Evolutionary conservation across 2,888 invertebrate genomes (phyloP), one percentile per base, ranked within the genome.

Genomic region (Ditula angustiorana): DNA sequence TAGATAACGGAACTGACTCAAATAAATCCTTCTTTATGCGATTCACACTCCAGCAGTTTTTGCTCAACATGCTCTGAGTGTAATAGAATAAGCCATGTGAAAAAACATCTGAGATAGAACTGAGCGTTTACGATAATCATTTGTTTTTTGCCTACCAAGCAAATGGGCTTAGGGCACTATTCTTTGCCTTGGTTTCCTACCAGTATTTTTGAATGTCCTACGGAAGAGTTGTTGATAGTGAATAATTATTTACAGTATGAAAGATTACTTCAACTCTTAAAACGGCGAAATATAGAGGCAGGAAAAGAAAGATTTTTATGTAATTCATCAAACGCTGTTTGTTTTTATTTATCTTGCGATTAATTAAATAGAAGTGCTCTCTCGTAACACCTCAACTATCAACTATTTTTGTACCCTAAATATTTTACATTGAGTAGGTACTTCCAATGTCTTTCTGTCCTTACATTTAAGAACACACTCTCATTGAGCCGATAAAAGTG

Each of bases 11-110:
- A 61, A 52, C 41, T 52, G 24, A 41, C 41, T 52, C 52, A 44
- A 19, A 61, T 61, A 61, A 61, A 61, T 61, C 52, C 61, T 61
- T 49, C 35, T 49, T 59, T 59, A 61, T 53, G 44, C 30, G 52
- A 44, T 61, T 37, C 52, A 24, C 49, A 49, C 33, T 52, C 23
- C 23, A 24, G 41, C 44, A 53, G 52, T 28, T 53, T 52, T 30
- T 44, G 23, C 33, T 24, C 24, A 55, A 47, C 33, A 58, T 58
- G 21, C 13, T 30, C 26, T 44, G 4, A 23, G 41, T 13, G 30
- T 61, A 37, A 44, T 52, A 50, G n/a, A n/a, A n/a, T n/a, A n/a
- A n/a, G 21, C 52, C 5, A 24, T 13, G 30, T 41, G 44, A 49
- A 37, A 35, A 60, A 60, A 50, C 60, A 44, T 41, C n/a, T 35